These are phyloP conservation scores for Gobius niger DNA, from an alignment of 2,113 vertebrate genomes.

Conservation along the genomic window DNA sequence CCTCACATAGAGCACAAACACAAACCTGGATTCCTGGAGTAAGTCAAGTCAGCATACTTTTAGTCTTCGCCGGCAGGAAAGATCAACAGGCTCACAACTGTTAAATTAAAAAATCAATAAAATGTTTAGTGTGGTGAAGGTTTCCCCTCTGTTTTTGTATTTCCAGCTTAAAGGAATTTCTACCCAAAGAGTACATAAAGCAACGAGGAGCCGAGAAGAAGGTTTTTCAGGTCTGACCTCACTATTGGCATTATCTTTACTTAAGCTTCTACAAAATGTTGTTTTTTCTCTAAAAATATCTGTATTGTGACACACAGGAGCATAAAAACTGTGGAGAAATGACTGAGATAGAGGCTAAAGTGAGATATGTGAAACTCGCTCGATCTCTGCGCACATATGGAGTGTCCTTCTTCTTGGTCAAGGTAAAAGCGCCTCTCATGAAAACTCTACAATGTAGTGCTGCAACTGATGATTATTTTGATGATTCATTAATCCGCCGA, in stretches of 20 bases:
- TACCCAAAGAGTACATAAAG: slow-evolving; percentile 84
- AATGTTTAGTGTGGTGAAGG: not conserved
- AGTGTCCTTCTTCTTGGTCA: slow-evolving; percentile 96
- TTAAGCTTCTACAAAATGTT: not conserved
- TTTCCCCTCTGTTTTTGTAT: slow-evolving; percentile 36
- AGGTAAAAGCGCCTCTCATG: slow-evolving; percentile 74
- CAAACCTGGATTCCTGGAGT: slow-evolving; percentile 98
- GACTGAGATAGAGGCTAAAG: slow-evolving; percentile 96
- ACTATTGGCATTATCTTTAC: not conserved
- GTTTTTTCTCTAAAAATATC: not conserved
- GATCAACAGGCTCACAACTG: not conserved
- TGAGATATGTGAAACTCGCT: slow-evolving; percentile 96
- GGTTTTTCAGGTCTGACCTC: slow-evolving; percentile 75
- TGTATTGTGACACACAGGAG: slow-evolving; percentile 77
- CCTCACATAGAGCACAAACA: slow-evolving; percentile 97
- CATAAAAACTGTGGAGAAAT: slow-evolving; percentile 97
- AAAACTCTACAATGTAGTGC: not conserved
- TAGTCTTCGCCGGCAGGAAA: not conserved
- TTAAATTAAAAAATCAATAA: not conserved
- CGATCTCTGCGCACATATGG: slow-evolving; percentile 92
- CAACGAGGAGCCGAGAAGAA: slow-evolving; percentile 80
- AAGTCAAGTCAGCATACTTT: slow-evolving; percentile 57
- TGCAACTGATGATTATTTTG: too few species aligned
- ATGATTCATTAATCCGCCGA: too few species aligned
- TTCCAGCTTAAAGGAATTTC: slow-evolving; percentile 80